These are phyloP conservation scores for Intellagama lesueurii DNA, from an alignment of 2,797 vertebrate genomes.

Conservation along the genomic window DNA sequence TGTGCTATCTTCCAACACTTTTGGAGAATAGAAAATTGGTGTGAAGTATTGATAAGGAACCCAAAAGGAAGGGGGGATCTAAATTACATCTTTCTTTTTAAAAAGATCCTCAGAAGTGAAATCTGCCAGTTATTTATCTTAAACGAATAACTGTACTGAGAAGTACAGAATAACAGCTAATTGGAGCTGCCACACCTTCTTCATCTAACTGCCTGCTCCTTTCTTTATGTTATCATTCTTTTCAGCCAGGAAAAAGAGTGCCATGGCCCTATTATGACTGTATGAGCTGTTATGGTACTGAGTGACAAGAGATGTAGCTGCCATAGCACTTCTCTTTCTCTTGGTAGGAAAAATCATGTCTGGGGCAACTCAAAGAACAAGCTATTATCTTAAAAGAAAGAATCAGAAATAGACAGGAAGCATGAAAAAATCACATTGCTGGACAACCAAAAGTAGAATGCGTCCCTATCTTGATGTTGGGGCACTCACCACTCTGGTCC, in stretches of 20 bases:
- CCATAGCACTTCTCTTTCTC: not conserved
- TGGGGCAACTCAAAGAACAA: not conserved
- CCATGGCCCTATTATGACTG: no score
- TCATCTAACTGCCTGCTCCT: not conserved
- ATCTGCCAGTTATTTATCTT: not conserved
- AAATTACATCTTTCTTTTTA: not conserved
- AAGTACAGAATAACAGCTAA: not conserved
- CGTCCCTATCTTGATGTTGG: no score
- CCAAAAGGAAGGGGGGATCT: no score
- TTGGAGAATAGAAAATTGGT: not conserved
- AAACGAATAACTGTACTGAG: not conserved
- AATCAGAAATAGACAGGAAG: not conserved
- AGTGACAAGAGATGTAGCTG: not conserved
- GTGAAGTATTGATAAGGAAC: not conserved
- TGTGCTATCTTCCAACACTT: not conserved
- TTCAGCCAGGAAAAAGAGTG: not conserved
- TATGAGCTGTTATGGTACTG: not conserved
- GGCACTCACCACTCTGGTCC: no score
- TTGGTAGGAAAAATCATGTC: not conserved
- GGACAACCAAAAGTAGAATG: not conserved
- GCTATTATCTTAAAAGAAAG: not conserved
- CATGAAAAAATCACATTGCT: not conserved
- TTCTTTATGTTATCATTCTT: not conserved
- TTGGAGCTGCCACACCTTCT: not conserved
- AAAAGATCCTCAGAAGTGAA: not conserved